phyloP scores from a whole-genome alignment of 2,797 vertebrate genomes.

The Pangasius mekongensis region DNA sequence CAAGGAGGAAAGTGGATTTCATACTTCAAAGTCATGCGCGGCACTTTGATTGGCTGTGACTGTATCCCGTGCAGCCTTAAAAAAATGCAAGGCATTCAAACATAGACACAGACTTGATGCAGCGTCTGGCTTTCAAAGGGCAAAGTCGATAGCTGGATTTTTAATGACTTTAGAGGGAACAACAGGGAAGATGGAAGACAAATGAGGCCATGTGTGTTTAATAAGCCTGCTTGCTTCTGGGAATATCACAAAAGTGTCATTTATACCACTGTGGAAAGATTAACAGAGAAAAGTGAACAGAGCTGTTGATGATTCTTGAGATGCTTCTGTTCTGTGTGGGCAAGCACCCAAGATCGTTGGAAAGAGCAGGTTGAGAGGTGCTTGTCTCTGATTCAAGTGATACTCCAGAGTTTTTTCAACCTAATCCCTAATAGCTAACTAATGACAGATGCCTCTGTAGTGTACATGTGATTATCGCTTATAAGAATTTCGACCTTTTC shows the following conservation, averaged over 20 bases:
- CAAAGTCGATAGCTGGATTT: slow-evolving; percentile 63
- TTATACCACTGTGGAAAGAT: slow-evolving; percentile 18
- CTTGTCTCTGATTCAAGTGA: slow-evolving; percentile 34
- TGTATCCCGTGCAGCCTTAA: slow-evolving; percentile 65
- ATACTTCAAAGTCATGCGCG: slow-evolving; percentile 79
- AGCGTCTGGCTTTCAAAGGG: slow-evolving; percentile 72
- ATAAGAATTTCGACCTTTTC: not conserved
- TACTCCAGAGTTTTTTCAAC: not conserved
- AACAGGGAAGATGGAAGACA: slow-evolving; percentile 29
- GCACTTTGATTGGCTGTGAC: slow-evolving; percentile 75
- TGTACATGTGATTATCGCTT: not conserved
- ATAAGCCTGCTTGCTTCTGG: slow-evolving; percentile 46
- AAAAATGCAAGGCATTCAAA: slow-evolving; percentile 49
- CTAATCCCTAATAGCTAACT: not conserved
- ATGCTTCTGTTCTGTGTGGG: slow-evolving; percentile 32
- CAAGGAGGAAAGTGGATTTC: slow-evolving; percentile 75
- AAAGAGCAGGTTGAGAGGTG: slow-evolving; percentile 32
- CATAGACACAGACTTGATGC: slow-evolving; percentile 59
- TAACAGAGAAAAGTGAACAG: slow-evolving; percentile 11
- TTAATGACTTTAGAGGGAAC: slow-evolving; percentile 60
- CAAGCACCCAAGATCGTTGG: slow-evolving; percentile 20
- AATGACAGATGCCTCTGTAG: not conserved
- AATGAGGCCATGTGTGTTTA: slow-evolving; percentile 61
- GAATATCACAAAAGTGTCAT: slow-evolving; percentile 5
- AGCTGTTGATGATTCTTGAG: slow-evolving; percentile 14